Evolutionary conservation across 2,888 invertebrate genomes (phyloP), one percentile per base, ranked within the genome.

Genomic region (Vannuccia rotundouncinata): DNA sequence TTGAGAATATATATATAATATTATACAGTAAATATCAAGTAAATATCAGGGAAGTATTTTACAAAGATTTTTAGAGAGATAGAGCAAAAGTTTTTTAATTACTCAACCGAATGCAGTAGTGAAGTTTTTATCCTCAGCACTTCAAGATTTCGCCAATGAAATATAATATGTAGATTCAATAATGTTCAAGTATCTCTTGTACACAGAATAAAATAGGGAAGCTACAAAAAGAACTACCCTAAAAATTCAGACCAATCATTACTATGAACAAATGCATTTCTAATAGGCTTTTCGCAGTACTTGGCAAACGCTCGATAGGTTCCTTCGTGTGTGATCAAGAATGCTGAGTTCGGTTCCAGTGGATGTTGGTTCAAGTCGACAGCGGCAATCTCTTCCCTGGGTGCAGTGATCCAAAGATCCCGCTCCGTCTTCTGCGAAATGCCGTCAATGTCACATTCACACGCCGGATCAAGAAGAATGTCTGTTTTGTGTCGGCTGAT

Each of bases 231-330:
- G 10, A 22, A 2, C 25, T 66, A 66, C 2, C 66, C 66, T n/a
- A 66, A 66, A 66, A 66, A 66, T 66, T 66, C 66, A n/a, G 66
- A 66, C 66, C 66, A 66, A 22, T 66, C 66, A 66, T 66, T 66
- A 22, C 22, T 17, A 5, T 13, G 2, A 13, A 66, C 66, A 66
- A 66, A 66, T 66, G 66, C 66, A 66, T 66, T 66, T 5, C 17
- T 2, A 66, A 66, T 27, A 5, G 66, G 66, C 17, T 5, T 5
- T 5, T 66, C 66, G 25, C 66, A 66, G 22, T 66, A 27, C 25
- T 66, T 66, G 2, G 66, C 66, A 22, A 66, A 66, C 13, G 66
- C 66, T 66, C 66, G 10, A 22, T 66, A 66, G 5, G 66, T 66
- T 5, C 66, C 66, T 66, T 66, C 66, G 25, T 66, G 66, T 22